Evolutionary conservation across 2,113 vertebrate genomes (phyloP).

Genomic region (Barbus barbus): DNA sequence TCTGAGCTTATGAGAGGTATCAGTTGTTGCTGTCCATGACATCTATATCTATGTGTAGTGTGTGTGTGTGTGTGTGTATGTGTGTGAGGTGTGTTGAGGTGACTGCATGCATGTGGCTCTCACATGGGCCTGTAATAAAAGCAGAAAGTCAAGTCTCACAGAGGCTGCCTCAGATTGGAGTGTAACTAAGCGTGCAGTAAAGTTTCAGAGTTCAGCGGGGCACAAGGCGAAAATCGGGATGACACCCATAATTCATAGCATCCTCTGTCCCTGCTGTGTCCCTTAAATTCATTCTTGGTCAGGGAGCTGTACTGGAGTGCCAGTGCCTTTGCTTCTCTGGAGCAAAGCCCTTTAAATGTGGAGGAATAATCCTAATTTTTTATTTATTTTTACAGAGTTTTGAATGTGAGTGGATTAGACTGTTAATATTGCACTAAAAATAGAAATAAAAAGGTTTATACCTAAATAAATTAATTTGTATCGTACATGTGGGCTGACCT

Average conservation of each 20-base stretch:
- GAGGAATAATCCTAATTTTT: constrained; percentile 24
- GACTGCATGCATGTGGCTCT: constrained; percentile 38
- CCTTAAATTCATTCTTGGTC: constrained; percentile 48
- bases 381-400: not conserved
- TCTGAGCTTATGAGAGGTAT: constrained; percentile 44
- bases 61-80: not conserved
- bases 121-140: constrained; percentile 47
- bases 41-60: not conserved
- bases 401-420: not conserved
- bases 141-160: constrained; percentile 28
- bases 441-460: not conserved
- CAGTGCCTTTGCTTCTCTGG: constrained; percentile 7
- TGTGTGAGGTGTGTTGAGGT: not conserved
- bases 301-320: constrained; percentile 35
- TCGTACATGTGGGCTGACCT: not conserved
- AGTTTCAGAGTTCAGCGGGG: constrained; percentile 56
- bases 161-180: constrained; percentile 53
- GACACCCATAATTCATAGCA: constrained; percentile 57
- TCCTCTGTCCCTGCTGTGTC: constrained; percentile 52
- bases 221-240: constrained; percentile 52
- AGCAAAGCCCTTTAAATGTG: constrained; percentile 28
- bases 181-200: constrained; percentile 63
- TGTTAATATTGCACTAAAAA: not conserved
- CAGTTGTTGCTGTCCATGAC: constrained; percentile 11
- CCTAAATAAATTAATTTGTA: not conserved